Conservation (phyloP, 2,797 vertebrate species). For the Gymnoscopelus microlampas region DNA sequence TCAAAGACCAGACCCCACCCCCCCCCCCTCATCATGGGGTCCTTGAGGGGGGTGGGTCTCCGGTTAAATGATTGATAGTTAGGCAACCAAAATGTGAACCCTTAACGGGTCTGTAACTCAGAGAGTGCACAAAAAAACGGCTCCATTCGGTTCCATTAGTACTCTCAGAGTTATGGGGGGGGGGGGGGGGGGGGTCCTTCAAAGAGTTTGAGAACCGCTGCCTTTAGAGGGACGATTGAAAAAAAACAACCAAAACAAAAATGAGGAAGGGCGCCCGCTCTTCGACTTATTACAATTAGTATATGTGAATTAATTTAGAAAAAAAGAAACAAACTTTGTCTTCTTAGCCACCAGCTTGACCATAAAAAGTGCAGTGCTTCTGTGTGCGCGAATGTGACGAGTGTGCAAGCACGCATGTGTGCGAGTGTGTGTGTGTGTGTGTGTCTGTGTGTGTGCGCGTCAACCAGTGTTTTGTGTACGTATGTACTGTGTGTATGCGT, state of each 20-base stretch:
- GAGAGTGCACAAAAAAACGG: too few species aligned
- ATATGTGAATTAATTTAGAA: conserved; percentile 71
- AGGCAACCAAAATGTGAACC: too few species aligned
- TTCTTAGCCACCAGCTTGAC: conserved; percentile 89
- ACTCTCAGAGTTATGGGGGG: too few species aligned
- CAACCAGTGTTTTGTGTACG: conserved; percentile 72
- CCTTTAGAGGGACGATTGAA: too few species aligned
- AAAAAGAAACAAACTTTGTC: conserved; percentile 67
- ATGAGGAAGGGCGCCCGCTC: conserved; percentile 59
- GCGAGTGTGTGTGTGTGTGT: conserved; percentile 61
- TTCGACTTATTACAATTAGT: conserved; percentile 68
- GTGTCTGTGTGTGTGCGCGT: conserved; percentile 38
- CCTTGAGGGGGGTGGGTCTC: too few species aligned
- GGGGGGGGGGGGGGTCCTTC: conserved; percentile 8
- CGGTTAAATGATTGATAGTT: too few species aligned
- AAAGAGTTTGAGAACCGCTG: too few species aligned
- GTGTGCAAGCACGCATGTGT: conserved; percentile 69
- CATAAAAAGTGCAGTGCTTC: conserved; percentile 86
- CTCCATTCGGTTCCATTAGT: conserved; percentile 47
- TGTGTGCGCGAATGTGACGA: conserved; percentile 57
- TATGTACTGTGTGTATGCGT: conserved; percentile 71
- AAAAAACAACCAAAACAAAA: neutral
- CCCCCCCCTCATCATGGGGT: too few species aligned
- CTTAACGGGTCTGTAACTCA: too few species aligned
- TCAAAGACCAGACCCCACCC: too few species aligned